A percentile compares a stretch with the other conserved stretches of the same genome.
Evolutionary conservation across 2,888 invertebrate species (phyloP).

Genomic region (Escarpia spicata): DNA sequence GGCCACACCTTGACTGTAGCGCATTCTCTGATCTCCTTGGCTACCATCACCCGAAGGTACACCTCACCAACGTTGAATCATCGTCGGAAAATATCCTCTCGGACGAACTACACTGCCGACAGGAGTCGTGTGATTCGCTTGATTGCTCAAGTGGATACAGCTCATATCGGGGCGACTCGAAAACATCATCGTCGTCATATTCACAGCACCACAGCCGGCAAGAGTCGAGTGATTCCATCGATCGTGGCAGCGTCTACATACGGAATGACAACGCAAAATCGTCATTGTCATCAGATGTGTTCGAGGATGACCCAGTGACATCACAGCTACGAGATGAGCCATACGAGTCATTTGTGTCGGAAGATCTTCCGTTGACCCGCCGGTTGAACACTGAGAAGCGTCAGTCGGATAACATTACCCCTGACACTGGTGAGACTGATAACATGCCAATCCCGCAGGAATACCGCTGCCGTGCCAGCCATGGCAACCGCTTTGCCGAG

Average conservation of each 20-base stretch:
- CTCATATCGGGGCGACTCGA: slow-evolving; percentile 39
- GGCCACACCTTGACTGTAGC: slow-evolving; percentile 59
- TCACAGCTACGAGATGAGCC: slow-evolving; percentile 53
- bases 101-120: slow-evolving; percentile 39
- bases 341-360: slow-evolving; percentile 54
- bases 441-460: slow-evolving; percentile 30
- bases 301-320: slow-evolving; percentile 22
- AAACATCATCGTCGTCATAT: slow-evolving; percentile 25
- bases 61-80: slow-evolving; percentile 14
- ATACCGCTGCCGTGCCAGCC: background rate
- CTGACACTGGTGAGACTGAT: background rate
- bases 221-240: background rate
- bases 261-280: slow-evolving; percentile 27
- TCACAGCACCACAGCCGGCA: slow-evolving; percentile 27
- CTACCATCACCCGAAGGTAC: background rate
- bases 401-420: background rate
- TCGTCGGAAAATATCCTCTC: slow-evolving; percentile 21
- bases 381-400: background rate
- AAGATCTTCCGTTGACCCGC: slow-evolving; percentile 23
- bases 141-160: slow-evolving; percentile 48
- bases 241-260: slow-evolving; percentile 13
- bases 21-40: slow-evolving; percentile 56
- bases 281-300: slow-evolving; percentile 25
- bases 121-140: slow-evolving; percentile 45
- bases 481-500: background rate